Conservation (phyloP, 2,888 invertebrate species). For the Megastigmus dorsalis region DNA sequence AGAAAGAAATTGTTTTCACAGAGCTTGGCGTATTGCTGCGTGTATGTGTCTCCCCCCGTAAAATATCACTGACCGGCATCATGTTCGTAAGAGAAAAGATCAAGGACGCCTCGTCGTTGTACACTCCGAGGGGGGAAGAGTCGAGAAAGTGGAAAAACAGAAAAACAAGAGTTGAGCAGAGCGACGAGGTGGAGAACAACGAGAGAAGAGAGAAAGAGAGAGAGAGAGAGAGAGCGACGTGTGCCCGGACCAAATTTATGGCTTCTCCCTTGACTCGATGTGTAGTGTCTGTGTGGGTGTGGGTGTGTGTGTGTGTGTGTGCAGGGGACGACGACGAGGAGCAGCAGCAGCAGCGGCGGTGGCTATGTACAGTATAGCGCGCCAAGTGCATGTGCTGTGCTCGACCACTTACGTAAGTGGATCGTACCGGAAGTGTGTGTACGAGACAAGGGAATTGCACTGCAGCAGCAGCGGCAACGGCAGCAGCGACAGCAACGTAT, state of each 20-base stretch:
- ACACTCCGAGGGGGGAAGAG: too few species aligned
- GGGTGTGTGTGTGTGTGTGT: too few species aligned
- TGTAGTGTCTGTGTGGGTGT: too few species aligned
- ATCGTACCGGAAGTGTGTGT: constrained; percentile 25
- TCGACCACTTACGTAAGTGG: constrained; percentile 36
- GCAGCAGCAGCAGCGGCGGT: too few species aligned
- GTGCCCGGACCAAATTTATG: constrained; percentile 8
- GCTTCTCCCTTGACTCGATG: not conserved
- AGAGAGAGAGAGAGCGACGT: not conserved
- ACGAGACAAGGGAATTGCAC: constrained; percentile 30
- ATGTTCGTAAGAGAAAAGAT: constrained; percentile 19
- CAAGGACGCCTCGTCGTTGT: constrained; percentile 27
- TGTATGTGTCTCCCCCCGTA: not conserved
- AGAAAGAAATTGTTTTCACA: constrained; percentile 22
- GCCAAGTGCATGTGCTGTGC: not conserved
- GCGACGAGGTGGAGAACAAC: too few species aligned
- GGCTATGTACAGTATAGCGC: too few species aligned
- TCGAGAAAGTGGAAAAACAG: too few species aligned
- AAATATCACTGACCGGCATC: constrained; percentile 25
- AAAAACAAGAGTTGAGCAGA: too few species aligned
- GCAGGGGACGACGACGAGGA: too few species aligned
- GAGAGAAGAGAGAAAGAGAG: not conserved
- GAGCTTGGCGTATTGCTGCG: not conserved
- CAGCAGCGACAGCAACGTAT: too few species aligned
- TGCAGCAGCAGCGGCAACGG: too few species aligned